Conservation (phyloP, 2,888 invertebrate genomes). For the Spodoptera exigua region DNA sequence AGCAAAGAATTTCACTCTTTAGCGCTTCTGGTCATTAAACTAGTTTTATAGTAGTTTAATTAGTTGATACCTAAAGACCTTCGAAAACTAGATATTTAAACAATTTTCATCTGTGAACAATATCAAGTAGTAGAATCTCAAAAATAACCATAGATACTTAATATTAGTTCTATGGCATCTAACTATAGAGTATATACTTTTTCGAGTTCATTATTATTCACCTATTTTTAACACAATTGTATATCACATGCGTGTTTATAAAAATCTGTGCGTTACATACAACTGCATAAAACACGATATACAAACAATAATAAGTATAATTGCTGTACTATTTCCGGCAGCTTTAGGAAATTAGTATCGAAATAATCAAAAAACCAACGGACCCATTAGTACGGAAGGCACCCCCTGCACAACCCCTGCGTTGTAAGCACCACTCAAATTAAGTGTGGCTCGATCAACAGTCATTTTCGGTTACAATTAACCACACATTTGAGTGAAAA, state of each 20-base stretch:
- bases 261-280: slow-evolving; percentile 32
- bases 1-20: too few relatives aligned
- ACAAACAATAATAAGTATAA: slow-evolving; percentile 69
- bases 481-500: slow-evolving; percentile 90
- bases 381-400: slow-evolving; percentile 77
- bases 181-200: too few relatives aligned
- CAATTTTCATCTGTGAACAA: too few relatives aligned
- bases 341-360: slow-evolving; percentile 77
- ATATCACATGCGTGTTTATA: slow-evolving; percentile 5
- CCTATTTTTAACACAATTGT: neutral
- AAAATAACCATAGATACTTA: too few relatives aligned
- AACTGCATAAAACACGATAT: slow-evolving; percentile 49
- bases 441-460: slow-evolving; percentile 89
- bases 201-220: too few relatives aligned
- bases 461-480: slow-evolving; percentile 90
- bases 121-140: too few relatives aligned
- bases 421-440: slow-evolving; percentile 87
- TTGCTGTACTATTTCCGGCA: slow-evolving; percentile 74
- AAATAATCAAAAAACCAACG: slow-evolving; percentile 82
- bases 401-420: slow-evolving; percentile 78
- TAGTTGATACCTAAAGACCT: too few relatives aligned
- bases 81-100: too few relatives aligned
- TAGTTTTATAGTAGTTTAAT: too few relatives aligned
- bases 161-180: too few relatives aligned
- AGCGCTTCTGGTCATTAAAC: too few relatives aligned